phyloP scores from a whole-genome alignment of 2,113 vertebrate genomes.

The Cyprinodon variegatus region DNA sequence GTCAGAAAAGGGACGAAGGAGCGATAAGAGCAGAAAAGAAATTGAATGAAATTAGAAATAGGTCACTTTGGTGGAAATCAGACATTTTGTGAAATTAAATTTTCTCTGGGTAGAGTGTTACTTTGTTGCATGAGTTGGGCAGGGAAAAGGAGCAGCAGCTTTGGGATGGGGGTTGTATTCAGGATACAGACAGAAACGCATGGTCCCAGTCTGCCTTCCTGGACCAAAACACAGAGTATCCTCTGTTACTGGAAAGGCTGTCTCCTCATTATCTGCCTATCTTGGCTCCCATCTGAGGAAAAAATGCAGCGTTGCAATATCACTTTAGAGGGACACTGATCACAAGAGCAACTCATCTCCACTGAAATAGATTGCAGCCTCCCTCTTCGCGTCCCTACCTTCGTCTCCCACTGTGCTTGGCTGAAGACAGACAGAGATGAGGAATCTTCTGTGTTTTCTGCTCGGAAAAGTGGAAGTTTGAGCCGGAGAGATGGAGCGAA shows the following conservation, averaged over 20 bases:
- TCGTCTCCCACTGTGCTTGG: constrained; percentile 27
- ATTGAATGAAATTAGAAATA: constrained; percentile 57
- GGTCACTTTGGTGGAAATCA: constrained; percentile 54
- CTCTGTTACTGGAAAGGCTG: constrained; percentile 55
- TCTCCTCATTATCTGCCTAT: constrained; percentile 75
- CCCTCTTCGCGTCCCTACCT: constrained; percentile 19
- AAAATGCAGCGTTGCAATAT: constrained; percentile 74
- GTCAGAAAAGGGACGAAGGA: constrained; percentile 14
- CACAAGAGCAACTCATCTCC: constrained; percentile 73
- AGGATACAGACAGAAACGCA: constrained; percentile 39
- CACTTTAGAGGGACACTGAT: constrained; percentile 75
- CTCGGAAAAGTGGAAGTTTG: constrained; percentile 68
- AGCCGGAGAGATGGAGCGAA: constrained; percentile 67
- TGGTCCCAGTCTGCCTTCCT: constrained; percentile 43
- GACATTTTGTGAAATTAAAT: constrained; percentile 51
- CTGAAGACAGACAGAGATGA: constrained; percentile 60
- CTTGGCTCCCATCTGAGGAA: constrained; percentile 69
- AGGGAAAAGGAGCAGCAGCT: constrained; percentile 45
- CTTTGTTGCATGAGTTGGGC: constrained; percentile 26
- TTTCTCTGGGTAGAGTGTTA: constrained; percentile 29
- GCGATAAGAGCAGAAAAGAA: constrained; percentile 52
- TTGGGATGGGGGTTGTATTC: constrained; percentile 32
- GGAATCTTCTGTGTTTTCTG: constrained; percentile 64
- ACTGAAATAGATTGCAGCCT: constrained; percentile 56
- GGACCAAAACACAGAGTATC: constrained; percentile 59